Conservation (phyloP, 2,797 vertebrate genomes). For the Trachops cirrhosus region DNA sequence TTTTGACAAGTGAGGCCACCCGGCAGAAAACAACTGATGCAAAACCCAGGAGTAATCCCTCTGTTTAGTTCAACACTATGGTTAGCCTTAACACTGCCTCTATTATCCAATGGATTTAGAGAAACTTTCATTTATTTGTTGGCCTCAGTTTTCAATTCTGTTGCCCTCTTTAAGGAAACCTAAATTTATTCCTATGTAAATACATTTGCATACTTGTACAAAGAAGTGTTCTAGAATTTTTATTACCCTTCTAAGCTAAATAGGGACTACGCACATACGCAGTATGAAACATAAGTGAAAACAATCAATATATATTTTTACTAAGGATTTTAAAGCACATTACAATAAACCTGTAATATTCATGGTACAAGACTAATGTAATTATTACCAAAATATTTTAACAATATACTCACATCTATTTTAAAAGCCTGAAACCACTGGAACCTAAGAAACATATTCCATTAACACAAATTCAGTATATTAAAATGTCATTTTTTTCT, state of each 20-base stretch:
- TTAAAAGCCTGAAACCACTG: neutral
- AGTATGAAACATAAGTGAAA: conserved; percentile 77
- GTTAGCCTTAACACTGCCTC: conserved; percentile 98
- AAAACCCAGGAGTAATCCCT: conserved; percentile 98
- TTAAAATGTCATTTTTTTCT: conserved; percentile 37
- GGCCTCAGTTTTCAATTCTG: conserved; percentile 91
- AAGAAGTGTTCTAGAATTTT: conserved; percentile 89
- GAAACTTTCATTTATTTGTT: conserved; percentile 98
- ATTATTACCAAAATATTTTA: conserved; percentile 42
- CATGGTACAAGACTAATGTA: neutral
- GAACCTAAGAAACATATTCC: neutral
- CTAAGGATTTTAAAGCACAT: conserved; percentile 57
- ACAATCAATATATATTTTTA: conserved; percentile 70
- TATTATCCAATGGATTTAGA: conserved; percentile 99
- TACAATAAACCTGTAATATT: conserved; percentile 4
- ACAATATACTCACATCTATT: conserved; percentile 8
- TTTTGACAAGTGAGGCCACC: conserved; percentile 98
- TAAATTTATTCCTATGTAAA: conserved; percentile 90
- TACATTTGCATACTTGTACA: conserved; percentile 94
- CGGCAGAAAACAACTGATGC: conserved; percentile 99
- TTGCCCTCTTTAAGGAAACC: conserved; percentile 89
- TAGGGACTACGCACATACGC: conserved; percentile 69
- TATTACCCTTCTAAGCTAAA: conserved; percentile 85
- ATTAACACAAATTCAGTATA: conserved; percentile 32
- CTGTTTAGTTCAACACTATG: conserved; percentile 94